A percentile compares a stretch with the other conserved stretches of the same genome.
phyloP scores from a whole-genome alignment of 2,113 vertebrate genomes.

The Cyanoliseus patagonus region DNA sequence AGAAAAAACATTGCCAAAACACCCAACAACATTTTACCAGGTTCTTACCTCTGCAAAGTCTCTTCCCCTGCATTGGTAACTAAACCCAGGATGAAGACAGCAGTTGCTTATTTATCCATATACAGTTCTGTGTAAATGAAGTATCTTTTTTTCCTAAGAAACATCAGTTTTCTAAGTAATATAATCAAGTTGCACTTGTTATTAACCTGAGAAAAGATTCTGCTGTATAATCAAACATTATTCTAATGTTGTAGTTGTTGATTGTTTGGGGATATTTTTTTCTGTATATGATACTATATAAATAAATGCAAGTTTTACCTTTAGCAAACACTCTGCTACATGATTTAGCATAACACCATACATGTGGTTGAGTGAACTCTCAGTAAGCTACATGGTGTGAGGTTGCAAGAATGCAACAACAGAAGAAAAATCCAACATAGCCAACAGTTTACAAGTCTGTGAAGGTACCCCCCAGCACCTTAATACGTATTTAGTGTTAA shows the following conservation, averaged over 20 bases:
- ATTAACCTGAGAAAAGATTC: not conserved
- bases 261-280: not conserved
- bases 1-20: not conserved
- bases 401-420: not conserved
- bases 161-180: not conserved
- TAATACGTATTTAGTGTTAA: not conserved
- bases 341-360: not conserved
- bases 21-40: fast-evolving
- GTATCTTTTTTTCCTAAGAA: not conserved
- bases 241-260: not conserved
- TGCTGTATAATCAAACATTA: not conserved
- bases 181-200: not conserved
- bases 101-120: not conserved
- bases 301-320: not conserved
- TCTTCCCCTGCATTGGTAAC: not conserved
- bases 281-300: not conserved
- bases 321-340: not conserved
- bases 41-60: not conserved
- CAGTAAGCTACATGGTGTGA: not conserved
- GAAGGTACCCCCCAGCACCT: not conserved
- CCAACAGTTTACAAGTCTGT: not conserved
- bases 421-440: not conserved
- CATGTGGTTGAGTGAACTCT: not conserved
- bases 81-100: not conserved
- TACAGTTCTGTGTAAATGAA: not conserved